Evolutionary conservation across 2,888 invertebrate species (phyloP), one percentile per base, ranked within the genome.

Genomic region (Tetrapedia diversipes): DNA sequence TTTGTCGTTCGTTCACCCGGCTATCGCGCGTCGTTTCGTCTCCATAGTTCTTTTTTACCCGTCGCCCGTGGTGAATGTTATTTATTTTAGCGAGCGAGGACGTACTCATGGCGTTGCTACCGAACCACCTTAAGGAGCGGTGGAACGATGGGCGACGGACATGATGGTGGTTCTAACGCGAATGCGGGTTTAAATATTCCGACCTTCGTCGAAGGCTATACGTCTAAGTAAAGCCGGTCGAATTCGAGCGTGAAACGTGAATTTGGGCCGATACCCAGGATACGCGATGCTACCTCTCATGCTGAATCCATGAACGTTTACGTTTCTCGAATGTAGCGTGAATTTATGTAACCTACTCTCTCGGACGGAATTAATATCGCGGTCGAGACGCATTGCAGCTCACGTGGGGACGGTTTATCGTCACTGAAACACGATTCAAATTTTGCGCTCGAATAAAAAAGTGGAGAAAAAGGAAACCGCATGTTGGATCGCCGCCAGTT

Each of bases 61-160:
- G 59, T 49, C 47, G 32, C n/a, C 24, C 27, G 22, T 10, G 19
- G 39, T 39, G 66, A 51, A 61, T 53, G 51, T 81, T 79, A 79
- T 81, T 83, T 83, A 83, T 83, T 75, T 77, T 73, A 81, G 69
- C 57, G 69, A 41, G 79, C 77, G 83, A 68, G 66, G 72, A 77
- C 77, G 43, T 68, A 70, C 70, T 75, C 72, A 69, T 63, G 68
- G 69, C 61, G 57, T 19, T 16, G 57, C 34, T 22, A 56, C 43
- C 2, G 53, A 51, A 39, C 49, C 29, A 22, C 47, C 47, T n/a
- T 32, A 54, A 37, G 22, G 45, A 22, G 14, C 37, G 47, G n/a
- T 51, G 22, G 16, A 4, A 47, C 8, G 22, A 14, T 11, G 59
- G 27, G 7, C 4, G 10, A n/a, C 10, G n/a, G 10, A 51, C 16